A percentile compares a stretch with the other conserved stretches of the same genome.
Conservation (phyloP, 2,888 invertebrate species). For the Meta bourneti region DNA sequence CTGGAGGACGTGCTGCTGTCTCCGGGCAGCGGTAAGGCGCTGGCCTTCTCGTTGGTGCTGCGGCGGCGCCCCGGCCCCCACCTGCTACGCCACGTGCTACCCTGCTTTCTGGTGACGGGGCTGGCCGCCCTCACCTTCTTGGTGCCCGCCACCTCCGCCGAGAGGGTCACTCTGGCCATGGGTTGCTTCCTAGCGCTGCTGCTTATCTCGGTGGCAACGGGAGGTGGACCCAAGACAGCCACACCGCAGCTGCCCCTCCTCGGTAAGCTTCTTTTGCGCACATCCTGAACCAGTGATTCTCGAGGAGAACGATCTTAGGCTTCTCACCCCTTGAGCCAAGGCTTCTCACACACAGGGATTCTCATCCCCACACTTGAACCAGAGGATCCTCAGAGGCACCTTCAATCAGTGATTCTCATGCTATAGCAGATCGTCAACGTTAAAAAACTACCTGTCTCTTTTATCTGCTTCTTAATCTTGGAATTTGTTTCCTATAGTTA, state of each 20-base stretch:
- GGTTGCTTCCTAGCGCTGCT: constrained; percentile 55
- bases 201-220: constrained; percentile 40
- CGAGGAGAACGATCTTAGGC: too few relatives aligned
- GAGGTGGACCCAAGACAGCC: constrained; percentile 34
- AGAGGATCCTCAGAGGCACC: too few relatives aligned
- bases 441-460: too few relatives aligned
- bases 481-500: too few relatives aligned
- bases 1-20: constrained; percentile 56
- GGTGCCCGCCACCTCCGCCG: constrained; percentile 55
- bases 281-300: too few relatives aligned
- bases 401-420: too few relatives aligned
- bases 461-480: too few relatives aligned
- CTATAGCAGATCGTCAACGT: too few relatives aligned
- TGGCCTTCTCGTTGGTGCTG: constrained; percentile 63
- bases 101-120: constrained; percentile 58
- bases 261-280: not conserved
- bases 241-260: constrained; percentile 61
- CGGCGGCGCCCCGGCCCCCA: constrained; percentile 62
- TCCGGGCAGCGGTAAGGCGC: constrained; percentile 7
- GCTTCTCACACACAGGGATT: too few relatives aligned
- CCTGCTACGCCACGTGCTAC: constrained; percentile 63
- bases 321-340: too few relatives aligned
- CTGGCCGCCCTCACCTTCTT: constrained; percentile 60
- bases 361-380: too few relatives aligned
- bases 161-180: constrained; percentile 65